phyloP scores from a whole-genome alignment of 2,888 invertebrate genomes.

The Aleiodes alternator region DNA sequence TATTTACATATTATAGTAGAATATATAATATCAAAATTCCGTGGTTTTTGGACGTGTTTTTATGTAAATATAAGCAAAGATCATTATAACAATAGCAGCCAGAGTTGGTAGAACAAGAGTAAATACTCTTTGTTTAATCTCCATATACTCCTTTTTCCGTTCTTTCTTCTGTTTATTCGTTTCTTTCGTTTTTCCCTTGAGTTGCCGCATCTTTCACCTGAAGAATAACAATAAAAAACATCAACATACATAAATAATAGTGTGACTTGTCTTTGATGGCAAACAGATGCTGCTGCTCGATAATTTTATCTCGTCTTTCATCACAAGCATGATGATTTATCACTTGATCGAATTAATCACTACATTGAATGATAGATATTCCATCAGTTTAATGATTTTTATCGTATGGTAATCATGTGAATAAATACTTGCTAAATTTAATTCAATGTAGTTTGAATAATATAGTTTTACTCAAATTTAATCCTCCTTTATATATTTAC shows the following conservation, averaged over 20 bases:
- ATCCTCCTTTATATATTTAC: too few relatives aligned
- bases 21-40: conserved; percentile 64
- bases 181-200: conserved; percentile 89
- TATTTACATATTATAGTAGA: not conserved
- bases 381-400: too few relatives aligned
- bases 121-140: conserved; percentile 86
- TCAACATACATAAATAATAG: not conserved
- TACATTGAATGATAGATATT: not conserved
- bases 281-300: not conserved
- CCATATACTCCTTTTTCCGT: conserved; percentile 88
- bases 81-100: conserved; percentile 82
- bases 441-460: too few relatives aligned
- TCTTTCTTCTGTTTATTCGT: conserved; percentile 89
- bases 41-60: conserved; percentile 83
- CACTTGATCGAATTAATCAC: not conserved
- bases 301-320: not conserved
- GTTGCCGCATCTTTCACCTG: conserved; percentile 81
- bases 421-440: too few relatives aligned
- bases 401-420: too few relatives aligned
- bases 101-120: conserved; percentile 86
- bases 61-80: conserved; percentile 86
- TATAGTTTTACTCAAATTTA: too few relatives aligned
- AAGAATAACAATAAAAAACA: not conserved
- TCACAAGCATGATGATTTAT: not conserved
- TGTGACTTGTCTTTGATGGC: not conserved